Evolutionary conservation across 2,113 vertebrate genomes (phyloP).

Genomic region (Cyphomyrus discorhynchus): DNA sequence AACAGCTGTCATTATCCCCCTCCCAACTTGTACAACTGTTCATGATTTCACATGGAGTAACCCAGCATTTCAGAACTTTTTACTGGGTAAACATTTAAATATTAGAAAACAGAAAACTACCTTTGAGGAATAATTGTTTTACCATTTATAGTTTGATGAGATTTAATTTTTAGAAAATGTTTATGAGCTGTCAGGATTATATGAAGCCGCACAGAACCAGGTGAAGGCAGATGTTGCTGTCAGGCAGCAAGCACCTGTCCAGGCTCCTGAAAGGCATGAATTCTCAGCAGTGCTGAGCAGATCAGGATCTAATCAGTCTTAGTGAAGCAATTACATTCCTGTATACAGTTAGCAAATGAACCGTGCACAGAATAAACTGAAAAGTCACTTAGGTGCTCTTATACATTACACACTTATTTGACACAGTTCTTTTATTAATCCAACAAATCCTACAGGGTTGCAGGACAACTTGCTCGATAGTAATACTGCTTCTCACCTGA

Average conservation of each 20-base stretch:
- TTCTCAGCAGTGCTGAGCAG: not conserved
- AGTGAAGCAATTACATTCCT: constrained; percentile 12
- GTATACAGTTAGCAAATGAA: constrained; percentile 9
- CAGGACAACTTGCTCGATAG: not conserved
- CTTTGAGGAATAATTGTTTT: not conserved
- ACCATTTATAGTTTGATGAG: not conserved
- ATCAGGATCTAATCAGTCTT: not conserved
- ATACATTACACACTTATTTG: not conserved
- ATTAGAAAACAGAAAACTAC: not conserved
- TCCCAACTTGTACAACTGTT: no score
- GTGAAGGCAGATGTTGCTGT: not conserved
- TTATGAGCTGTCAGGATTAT: not conserved
- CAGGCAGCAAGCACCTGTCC: not conserved
- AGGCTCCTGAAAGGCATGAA: not conserved
- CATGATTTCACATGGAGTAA: not conserved
- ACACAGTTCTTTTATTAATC: not conserved
- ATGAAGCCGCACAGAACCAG: not conserved
- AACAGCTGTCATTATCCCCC: not conserved
- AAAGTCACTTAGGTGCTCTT: not conserved
- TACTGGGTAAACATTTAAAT: not conserved
- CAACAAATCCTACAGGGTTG: not conserved
- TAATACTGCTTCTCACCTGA: not conserved
- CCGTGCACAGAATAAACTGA: not conserved
- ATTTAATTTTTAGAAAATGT: not conserved
- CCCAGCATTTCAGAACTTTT: not conserved